Evolutionary conservation across 2,888 invertebrate genomes (phyloP).

Genomic region (Ormyrus rosae): DNA sequence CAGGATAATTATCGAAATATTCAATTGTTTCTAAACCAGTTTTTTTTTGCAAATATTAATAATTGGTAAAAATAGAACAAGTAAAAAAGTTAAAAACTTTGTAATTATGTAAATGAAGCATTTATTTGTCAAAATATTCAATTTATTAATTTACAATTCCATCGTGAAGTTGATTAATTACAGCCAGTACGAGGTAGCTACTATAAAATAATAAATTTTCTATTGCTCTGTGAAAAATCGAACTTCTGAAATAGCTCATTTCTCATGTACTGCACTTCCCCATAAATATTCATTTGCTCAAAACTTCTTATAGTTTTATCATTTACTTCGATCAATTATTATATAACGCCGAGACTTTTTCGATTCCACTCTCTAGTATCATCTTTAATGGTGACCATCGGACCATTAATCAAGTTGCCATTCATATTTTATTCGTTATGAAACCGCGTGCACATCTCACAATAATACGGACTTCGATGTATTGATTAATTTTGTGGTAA

Average conservation of each 20-base stretch:
- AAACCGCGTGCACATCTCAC: conserved; percentile 1
- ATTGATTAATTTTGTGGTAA: conserved; percentile 15
- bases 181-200: neutral
- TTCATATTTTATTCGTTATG: conserved; percentile 20
- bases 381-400: conserved; percentile 11
- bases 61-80: too few relatives aligned
- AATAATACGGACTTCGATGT: conserved; percentile 21
- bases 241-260: neutral
- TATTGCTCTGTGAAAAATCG: neutral
- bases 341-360: conserved; percentile 21
- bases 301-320: conserved; percentile 13
- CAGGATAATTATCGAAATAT: too few relatives aligned
- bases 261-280: conserved; percentile 10
- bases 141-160: too few relatives aligned
- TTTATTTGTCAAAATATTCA: too few relatives aligned
- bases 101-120: too few relatives aligned
- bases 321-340: conserved; percentile 17
- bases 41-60: too few relatives aligned
- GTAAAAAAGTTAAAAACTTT: too few relatives aligned
- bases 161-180: neutral
- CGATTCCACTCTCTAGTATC: conserved; percentile 3
- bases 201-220: conserved; percentile 1
- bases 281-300: conserved; percentile 24
- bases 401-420: conserved; percentile 16
- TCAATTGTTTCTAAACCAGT: too few relatives aligned